Evolutionary conservation across 2,888 invertebrate genomes (phyloP).

Genomic region (Drosophila buzzatii): DNA sequence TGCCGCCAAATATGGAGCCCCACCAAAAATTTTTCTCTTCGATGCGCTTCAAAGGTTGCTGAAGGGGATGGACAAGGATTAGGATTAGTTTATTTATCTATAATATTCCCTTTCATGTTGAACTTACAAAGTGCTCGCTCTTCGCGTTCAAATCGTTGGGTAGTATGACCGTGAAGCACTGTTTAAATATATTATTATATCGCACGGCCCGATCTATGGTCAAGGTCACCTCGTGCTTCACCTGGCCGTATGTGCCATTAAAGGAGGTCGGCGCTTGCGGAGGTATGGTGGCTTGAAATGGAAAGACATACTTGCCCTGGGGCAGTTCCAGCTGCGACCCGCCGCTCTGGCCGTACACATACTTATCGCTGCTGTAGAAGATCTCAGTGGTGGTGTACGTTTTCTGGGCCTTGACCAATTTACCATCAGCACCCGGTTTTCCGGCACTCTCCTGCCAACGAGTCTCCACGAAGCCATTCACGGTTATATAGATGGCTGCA

Average conservation of each 20-base stretch:
- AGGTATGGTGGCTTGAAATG: slow-evolving; percentile 89
- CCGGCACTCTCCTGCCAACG: slow-evolving; percentile 83
- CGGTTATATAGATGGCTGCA: slow-evolving; percentile 82
- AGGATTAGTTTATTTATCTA: background rate
- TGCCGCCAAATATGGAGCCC: slow-evolving; percentile 88
- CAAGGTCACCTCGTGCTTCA: slow-evolving; percentile 92
- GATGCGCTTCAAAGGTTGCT: slow-evolving; percentile 89
- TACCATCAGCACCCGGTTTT: slow-evolving; percentile 81
- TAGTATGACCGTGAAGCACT: slow-evolving; percentile 91
- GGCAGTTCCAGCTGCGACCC: slow-evolving; percentile 90
- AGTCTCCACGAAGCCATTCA: slow-evolving; percentile 84
- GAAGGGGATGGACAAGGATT: background rate
- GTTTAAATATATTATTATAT: slow-evolving; percentile 92
- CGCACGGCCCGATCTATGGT: slow-evolving; percentile 94
- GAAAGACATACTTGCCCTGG: slow-evolving; percentile 90
- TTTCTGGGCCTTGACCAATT: slow-evolving; percentile 74
- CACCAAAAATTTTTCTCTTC: slow-evolving; percentile 91
- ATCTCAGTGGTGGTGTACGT: slow-evolving; percentile 82
- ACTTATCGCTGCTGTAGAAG: slow-evolving; percentile 82
- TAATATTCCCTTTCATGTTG: background rate
- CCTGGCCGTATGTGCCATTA: slow-evolving; percentile 90
- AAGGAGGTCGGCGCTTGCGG: slow-evolving; percentile 91
- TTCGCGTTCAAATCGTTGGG: slow-evolving; percentile 92
- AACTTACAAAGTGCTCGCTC: slow-evolving; percentile 87
- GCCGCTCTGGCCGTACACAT: slow-evolving; percentile 84